Percentiles rank a stretch among this genome's conserved stretches.
phyloP scores from a whole-genome alignment of 2,797 vertebrate genomes.

The Microcaecilia unicolor region DNA sequence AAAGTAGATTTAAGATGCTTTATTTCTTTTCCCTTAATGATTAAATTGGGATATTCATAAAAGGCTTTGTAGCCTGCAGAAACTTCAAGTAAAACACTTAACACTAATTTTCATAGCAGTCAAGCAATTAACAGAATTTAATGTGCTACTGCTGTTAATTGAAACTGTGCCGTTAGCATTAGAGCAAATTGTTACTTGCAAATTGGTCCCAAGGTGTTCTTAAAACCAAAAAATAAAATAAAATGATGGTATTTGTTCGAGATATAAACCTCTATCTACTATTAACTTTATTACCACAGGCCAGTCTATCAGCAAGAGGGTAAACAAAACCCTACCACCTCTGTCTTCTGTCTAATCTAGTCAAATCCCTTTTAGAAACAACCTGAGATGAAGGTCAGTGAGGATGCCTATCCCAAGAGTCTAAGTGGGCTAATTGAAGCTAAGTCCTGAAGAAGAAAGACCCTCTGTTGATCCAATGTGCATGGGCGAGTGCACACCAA shows the following conservation, averaged over 20 bases:
- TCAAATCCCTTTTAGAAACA: conserved; percentile 45
- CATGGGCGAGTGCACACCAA: conserved; percentile 42
- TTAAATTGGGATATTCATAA: too few species aligned
- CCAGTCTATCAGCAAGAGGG: conserved; percentile 44
- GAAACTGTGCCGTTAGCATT: not conserved
- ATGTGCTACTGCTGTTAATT: not conserved
- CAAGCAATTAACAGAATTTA: not conserved
- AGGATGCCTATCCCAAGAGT: conserved; percentile 50
- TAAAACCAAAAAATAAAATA: not conserved
- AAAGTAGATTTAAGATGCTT: too few species aligned
- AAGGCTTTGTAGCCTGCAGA: not conserved
- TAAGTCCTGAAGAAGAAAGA: conserved; percentile 43
- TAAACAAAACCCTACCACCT: conserved; percentile 43
- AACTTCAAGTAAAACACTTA: conserved; percentile 2
- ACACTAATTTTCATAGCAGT: not conserved
- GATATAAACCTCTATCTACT: not conserved
- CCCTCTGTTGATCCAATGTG: conserved; percentile 32
- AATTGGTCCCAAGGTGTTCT: not conserved
- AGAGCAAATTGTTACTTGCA: not conserved
- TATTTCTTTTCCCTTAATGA: too few species aligned
- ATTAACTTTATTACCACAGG: conserved; percentile 20
- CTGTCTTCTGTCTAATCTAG: conserved; percentile 23
- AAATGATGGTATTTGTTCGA: not conserved
- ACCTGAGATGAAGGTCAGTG: conserved; percentile 49
- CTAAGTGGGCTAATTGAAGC: conserved; percentile 56